A percentile compares a stretch with the other conserved stretches of the same genome.
Evolutionary conservation across 2,797 vertebrate species (phyloP).

Genomic region (Pangasius sanitwongsei): DNA sequence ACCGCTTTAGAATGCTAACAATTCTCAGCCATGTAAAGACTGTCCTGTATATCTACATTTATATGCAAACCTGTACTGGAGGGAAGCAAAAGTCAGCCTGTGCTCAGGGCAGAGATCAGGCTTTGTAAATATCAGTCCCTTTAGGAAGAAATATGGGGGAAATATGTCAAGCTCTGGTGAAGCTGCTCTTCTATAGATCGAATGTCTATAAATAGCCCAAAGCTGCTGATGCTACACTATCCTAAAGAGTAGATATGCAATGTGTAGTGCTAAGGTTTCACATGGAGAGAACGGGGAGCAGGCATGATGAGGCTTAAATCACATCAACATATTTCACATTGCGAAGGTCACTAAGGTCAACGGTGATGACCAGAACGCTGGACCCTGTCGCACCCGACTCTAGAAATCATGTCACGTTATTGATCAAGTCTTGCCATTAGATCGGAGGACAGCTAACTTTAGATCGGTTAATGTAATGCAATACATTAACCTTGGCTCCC

Average conservation of each 20-base stretch:
- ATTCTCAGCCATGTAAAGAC: not conserved
- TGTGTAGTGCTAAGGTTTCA: conserved; percentile 54
- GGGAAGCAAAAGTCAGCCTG: not conserved
- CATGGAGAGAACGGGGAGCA: not conserved
- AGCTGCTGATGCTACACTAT: conserved; percentile 54
- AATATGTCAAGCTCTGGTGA: conserved; percentile 30
- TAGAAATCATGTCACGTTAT: conserved; percentile 62
- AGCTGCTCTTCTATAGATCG: conserved; percentile 48
- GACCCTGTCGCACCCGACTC: conserved; percentile 56
- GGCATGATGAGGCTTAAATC: not conserved
- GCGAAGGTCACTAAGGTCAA: conserved; percentile 42
- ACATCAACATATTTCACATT: conserved; percentile 44
- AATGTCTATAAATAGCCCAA: conserved; percentile 54
- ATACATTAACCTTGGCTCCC: conserved; percentile 5
- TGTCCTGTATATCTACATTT: not conserved
- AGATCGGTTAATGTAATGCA: conserved; percentile 5
- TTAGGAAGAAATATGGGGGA: not conserved
- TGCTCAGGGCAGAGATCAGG: not conserved
- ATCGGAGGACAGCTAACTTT: conserved; percentile 27
- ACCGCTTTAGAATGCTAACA: not conserved
- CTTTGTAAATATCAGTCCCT: conserved; percentile 20
- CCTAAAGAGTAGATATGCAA: conserved; percentile 54
- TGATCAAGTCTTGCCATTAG: conserved; percentile 33
- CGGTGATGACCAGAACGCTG: conserved; percentile 63
- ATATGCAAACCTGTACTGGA: not conserved